Percentiles rank a stretch among this genome's conserved stretches.
Evolutionary conservation across 2,113 vertebrate genomes (phyloP).

Genomic region (Casuarius casuarius): DNA sequence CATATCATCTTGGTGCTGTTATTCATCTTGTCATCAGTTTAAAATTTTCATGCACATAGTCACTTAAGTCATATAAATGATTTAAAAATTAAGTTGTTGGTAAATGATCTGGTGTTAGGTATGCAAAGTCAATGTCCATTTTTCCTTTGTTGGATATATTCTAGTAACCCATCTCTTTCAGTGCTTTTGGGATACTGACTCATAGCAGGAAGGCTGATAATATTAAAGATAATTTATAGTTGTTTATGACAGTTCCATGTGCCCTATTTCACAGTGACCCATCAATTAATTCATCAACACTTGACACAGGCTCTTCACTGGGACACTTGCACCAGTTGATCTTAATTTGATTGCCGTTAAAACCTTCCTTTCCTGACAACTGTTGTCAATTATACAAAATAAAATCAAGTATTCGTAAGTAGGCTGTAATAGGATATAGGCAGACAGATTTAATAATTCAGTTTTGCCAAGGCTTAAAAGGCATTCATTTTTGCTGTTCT

Average conservation of each 20-base stretch:
- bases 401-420: constrained; percentile 98
- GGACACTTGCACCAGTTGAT: constrained; percentile 76
- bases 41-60: constrained; percentile 66
- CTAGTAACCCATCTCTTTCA: constrained; percentile 31
- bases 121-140: constrained; percentile 22
- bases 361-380: constrained; percentile 84
- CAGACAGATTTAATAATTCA: constrained; percentile 95
- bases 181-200: background rate
- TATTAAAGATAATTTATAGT: constrained; percentile 42
- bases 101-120: constrained; percentile 50
- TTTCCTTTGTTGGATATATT: constrained; percentile 41
- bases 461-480: constrained; percentile 87
- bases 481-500: constrained; percentile 85
- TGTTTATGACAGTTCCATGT: constrained; percentile 73
- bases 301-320: constrained; percentile 70
- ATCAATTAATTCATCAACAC: constrained; percentile 72
- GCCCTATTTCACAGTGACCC: constrained; percentile 61
- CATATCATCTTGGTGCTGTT: constrained; percentile 18
- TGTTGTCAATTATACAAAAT: constrained; percentile 95
- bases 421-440: constrained; percentile 88
- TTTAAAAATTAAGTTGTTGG: constrained; percentile 75
- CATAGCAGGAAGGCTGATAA: constrained; percentile 28
- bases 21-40: constrained; percentile 59
- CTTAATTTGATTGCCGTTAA: constrained; percentile 82
- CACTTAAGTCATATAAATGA: constrained; percentile 72